Percentiles rank a stretch among this genome's conserved stretches.
These are phyloP conservation scores for Eufriesea mexicana DNA, from an alignment of 1,140 invertebrate genomes.

Conservation along the genomic window DNA sequence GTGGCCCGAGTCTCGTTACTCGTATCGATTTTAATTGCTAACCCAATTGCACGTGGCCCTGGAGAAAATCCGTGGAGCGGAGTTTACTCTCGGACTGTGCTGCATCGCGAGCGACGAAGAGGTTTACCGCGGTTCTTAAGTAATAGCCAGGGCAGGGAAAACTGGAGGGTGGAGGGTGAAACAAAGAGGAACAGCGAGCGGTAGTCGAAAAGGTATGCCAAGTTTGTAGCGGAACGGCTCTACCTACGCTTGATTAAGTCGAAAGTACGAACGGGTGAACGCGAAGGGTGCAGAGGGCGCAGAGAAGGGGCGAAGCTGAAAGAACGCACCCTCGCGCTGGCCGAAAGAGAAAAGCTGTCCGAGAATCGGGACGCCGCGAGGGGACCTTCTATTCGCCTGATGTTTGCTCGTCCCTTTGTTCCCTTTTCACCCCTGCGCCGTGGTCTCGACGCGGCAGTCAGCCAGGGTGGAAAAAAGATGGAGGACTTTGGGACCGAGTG, in stretches of 20 bases:
- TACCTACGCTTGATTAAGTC: conserved; percentile 70
- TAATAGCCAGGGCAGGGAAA: neutral
- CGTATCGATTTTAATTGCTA: too few relatives aligned
- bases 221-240: neutral
- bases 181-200: neutral
- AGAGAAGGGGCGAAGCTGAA: conserved; percentile 4
- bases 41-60: too few relatives aligned
- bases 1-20: too few relatives aligned
- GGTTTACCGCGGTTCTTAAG: neutral
- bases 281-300: neutral
- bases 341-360: conserved; percentile 31
- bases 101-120: too few relatives aligned
- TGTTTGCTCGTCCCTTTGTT: conserved; percentile 50
- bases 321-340: neutral
- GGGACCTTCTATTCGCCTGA: conserved; percentile 5
- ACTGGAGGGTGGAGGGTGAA: too few relatives aligned
- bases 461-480: too few relatives aligned
- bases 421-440: neutral
- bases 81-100: too few relatives aligned
- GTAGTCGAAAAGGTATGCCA: too few relatives aligned
- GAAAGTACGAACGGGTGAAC: conserved; percentile 62
- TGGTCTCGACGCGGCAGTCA: neutral
- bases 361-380: conserved; percentile 2
- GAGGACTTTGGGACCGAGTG: neutral
- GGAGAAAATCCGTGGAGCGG: too few relatives aligned